Conservation (phyloP, 2,888 invertebrate species). For the Parochlus steinenii region DNA sequence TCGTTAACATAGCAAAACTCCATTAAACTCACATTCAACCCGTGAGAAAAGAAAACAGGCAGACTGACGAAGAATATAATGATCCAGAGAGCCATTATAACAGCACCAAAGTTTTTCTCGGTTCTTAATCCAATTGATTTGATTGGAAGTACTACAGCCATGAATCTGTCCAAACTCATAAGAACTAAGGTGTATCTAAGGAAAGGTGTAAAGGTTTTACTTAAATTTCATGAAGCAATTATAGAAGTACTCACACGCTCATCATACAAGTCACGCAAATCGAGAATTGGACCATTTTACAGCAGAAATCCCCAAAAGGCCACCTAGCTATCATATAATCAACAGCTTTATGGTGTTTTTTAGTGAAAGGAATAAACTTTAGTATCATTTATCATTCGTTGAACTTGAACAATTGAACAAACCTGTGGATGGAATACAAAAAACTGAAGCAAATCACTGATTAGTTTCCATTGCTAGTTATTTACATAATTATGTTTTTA, state of each 20-base stretch:
- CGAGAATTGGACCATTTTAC: constrained; percentile 77
- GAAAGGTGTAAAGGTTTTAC: too few relatives aligned
- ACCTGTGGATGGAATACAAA: constrained; percentile 86
- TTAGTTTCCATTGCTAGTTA: too few relatives aligned
- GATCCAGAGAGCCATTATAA: constrained; percentile 62
- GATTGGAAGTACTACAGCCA: constrained; percentile 87
- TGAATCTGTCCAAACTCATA: constrained; percentile 80
- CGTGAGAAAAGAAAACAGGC: constrained; percentile 58
- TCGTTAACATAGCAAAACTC: too few relatives aligned
- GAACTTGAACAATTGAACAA: not conserved
- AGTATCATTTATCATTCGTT: not conserved
- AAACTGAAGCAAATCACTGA: too few relatives aligned
- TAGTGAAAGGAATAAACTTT: not conserved
- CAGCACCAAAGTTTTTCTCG: constrained; percentile 57
- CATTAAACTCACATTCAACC: constrained; percentile 39
- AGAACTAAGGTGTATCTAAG: constrained; percentile 85
- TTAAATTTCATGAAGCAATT: too few relatives aligned
- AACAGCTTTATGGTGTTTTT: constrained; percentile 34
- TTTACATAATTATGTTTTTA: too few relatives aligned
- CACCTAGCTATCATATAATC: constrained; percentile 71
- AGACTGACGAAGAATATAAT: constrained; percentile 54
- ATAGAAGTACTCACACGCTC: too few relatives aligned
- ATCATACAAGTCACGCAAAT: constrained; percentile 79
- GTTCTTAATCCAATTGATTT: constrained; percentile 65
- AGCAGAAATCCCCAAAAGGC: constrained; percentile 81